Base-by-base conservation (phyloP, 2,113 vertebrate species). In the Choloepus hoffmanni region DNA sequence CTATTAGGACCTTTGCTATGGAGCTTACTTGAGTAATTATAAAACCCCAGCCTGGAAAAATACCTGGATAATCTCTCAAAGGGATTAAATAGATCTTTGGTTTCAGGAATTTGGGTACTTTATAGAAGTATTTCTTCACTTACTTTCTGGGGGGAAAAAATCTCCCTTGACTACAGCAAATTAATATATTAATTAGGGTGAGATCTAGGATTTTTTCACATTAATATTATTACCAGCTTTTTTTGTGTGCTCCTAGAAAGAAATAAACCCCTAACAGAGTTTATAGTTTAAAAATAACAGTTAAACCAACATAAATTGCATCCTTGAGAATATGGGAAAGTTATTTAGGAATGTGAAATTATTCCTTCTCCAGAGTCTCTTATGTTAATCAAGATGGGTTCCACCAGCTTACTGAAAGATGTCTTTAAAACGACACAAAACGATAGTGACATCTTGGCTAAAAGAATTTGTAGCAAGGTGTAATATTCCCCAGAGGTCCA, bases 1-100 rank as follows among this genome's bases (percentile, higher is more conserved):
- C 95, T 97, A 53, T 83, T 95, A 96, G 60, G 67, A 89, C 58
- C 63, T 88, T 95, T 92, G 77, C 79, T 96, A 10, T 15, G 78
- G 30, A 50, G 24, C 28, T 78, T 72, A 88, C n/a, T 95, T 96
- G 96, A 93, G 89, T 70, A 97, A 96, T 90, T 96, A 94, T 53
- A 84, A 95, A 97, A 97, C 74, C 85, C 55, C 93, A 94, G 72
- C 23, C 55, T 92, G 74, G 15, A 95, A 98, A 97, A 79, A 2
- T 53, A 91, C 77, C 26, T 85, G 68, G 36, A 74, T 85, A 95
- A 67, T 60, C 2, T 65, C 86, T 53, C 14, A 92, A 33, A 65
- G 21, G 7, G 97, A 94, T 53, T 78, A 33, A 78, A 65, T 63
- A 18, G 7, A 95, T 72, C 16, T 76, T 92, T 83, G 36, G 82